Evolutionary conservation across 2,797 vertebrate genomes (phyloP).

Genomic region (Caiman crocodilus): DNA sequence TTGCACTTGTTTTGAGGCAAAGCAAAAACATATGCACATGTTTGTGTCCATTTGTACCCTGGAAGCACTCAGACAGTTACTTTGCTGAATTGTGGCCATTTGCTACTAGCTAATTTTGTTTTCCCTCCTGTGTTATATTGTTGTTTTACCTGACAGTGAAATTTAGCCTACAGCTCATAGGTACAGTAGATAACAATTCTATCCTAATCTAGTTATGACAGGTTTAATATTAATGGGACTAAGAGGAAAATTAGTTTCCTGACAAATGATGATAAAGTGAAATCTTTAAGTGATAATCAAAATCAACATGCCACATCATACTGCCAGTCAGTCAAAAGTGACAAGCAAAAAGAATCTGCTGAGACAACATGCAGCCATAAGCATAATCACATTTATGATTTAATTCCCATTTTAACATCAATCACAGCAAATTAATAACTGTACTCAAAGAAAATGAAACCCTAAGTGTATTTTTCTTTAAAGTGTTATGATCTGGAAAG

Average conservation of each 20-base stretch:
- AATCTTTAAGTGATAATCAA: conserved; percentile 81
- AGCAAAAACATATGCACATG: background rate
- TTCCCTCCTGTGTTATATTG: background rate
- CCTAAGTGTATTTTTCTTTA: conserved; percentile 74
- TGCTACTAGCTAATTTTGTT: background rate
- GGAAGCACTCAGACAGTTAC: background rate
- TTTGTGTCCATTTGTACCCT: background rate
- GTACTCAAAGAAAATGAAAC: conserved; percentile 71
- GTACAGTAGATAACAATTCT: conserved; percentile 46
- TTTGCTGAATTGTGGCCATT: background rate
- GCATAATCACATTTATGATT: conserved; percentile 79
- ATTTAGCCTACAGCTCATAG: conserved; percentile 25
- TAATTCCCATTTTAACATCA: conserved; percentile 81
- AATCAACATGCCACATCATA: conserved; percentile 75
- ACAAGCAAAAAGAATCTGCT: conserved; percentile 78
- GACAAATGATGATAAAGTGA: conserved; percentile 85
- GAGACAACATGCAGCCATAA: conserved; percentile 61
- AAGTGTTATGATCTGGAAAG: conserved; percentile 66
- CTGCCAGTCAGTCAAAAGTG: conserved; percentile 78
- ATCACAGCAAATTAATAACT: conserved; percentile 82
- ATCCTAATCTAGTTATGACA: conserved; percentile 55
- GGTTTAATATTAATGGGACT: conserved; percentile 72
- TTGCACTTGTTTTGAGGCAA: background rate
- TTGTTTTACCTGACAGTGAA: conserved; percentile 5
- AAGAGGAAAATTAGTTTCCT: conserved; percentile 57